phyloP scores from a whole-genome alignment of 1,140 invertebrate genomes.

The Sycophila sp. region DNA sequence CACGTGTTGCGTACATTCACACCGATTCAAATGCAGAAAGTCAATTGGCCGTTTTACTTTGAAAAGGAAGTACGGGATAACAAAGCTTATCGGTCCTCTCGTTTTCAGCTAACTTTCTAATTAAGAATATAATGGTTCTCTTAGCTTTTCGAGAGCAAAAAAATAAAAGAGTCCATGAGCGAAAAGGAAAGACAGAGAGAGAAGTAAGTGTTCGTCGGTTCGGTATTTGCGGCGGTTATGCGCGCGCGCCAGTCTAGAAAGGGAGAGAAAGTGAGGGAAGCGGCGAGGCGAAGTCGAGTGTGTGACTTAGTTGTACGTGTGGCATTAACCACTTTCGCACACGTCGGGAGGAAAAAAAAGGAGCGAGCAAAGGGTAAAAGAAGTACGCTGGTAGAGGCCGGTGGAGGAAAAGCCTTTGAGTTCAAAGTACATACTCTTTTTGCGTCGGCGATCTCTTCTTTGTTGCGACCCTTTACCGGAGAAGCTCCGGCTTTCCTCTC shows the following conservation, averaged over 20 bases:
- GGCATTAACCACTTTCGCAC: constrained; percentile 34
- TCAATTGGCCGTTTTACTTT: too few species aligned
- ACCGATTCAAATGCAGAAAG: too few species aligned
- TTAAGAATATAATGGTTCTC: constrained; percentile 9
- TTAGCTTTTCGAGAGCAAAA: neutral
- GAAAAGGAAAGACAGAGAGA: neutral
- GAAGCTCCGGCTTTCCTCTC: neutral
- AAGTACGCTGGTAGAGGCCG: neutral
- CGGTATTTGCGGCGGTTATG: neutral
- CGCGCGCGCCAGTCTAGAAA: neutral
- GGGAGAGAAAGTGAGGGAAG: neutral
- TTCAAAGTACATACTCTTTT: constrained; percentile 32
- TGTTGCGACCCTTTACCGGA: neutral
- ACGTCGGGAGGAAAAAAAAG: constrained; percentile 1
- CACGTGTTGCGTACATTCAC: too few species aligned
- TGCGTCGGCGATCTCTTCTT: constrained; percentile 7
- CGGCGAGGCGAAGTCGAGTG: constrained; percentile 24
- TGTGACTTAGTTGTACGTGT: constrained; percentile 25
- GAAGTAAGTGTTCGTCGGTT: neutral
- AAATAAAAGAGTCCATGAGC: too few species aligned
- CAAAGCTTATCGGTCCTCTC: too few species aligned
- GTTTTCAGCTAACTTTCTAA: neutral
- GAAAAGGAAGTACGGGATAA: too few species aligned
- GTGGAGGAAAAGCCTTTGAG: constrained; percentile 11
- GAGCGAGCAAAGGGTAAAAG: neutral